Evolutionary conservation across 1,140 invertebrate species (phyloP).

Genomic region (Homalodisca vitripennis): DNA sequence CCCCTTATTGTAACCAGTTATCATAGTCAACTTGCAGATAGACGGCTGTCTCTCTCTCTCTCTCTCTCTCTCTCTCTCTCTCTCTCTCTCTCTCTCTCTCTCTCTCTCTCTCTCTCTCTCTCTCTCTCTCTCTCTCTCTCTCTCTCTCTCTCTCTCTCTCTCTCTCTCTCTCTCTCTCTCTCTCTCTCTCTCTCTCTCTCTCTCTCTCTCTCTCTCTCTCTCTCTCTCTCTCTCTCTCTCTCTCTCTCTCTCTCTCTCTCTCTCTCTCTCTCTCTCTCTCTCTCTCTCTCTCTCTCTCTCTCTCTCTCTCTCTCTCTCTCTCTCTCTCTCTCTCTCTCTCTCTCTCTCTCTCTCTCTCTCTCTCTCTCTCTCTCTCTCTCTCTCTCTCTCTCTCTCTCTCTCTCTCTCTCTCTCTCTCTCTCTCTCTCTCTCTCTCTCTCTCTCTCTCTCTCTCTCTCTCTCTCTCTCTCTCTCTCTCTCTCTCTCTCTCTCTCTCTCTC

Average conservation of each 20-base stretch:
- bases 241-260: slow-evolving; percentile 3
- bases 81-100: slow-evolving; percentile 3
- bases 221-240: slow-evolving; percentile 3
- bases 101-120: slow-evolving; percentile 3
- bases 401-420: slow-evolving; percentile 3
- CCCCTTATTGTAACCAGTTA: too few relatives aligned
- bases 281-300: slow-evolving; percentile 3
- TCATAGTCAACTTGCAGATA: too few relatives aligned
- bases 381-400: slow-evolving; percentile 3
- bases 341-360: slow-evolving; percentile 3
- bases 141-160: slow-evolving; percentile 3
- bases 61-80: slow-evolving; percentile 3
- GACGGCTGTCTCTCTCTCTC: too few relatives aligned
- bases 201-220: slow-evolving; percentile 3
- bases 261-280: slow-evolving; percentile 3
- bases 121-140: slow-evolving; percentile 3
- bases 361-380: slow-evolving; percentile 3
- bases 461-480: slow-evolving; percentile 3
- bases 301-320: slow-evolving; percentile 3
- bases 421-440: slow-evolving; percentile 3
- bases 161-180: slow-evolving; percentile 3
- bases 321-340: slow-evolving; percentile 3
- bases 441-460: slow-evolving; percentile 3
- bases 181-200: slow-evolving; percentile 3
- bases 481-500: slow-evolving; percentile 3